A percentile compares a stretch with the other conserved stretches of the same genome.
Conservation (phyloP, 1,140 invertebrate genomes). For the Latrodectus geometricus region DNA sequence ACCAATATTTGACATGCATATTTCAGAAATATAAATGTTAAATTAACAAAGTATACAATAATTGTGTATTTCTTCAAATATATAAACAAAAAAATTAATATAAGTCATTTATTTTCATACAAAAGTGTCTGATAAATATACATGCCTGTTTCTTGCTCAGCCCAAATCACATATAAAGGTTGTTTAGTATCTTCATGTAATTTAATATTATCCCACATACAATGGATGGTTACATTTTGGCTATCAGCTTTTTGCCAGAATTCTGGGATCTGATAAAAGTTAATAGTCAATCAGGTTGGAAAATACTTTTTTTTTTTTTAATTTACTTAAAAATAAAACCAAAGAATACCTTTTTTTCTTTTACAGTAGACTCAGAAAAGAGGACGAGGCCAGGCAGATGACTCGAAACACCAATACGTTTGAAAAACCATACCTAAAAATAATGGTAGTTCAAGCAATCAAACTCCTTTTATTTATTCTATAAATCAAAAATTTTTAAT, state of each 20-base stretch:
- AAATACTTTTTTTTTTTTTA: not conserved
- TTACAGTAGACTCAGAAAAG: constrained; percentile 67
- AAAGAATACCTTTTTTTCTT: constrained; percentile 50
- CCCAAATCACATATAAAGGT: constrained; percentile 82
- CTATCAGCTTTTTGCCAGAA: constrained; percentile 67
- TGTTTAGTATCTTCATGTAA: constrained; percentile 79
- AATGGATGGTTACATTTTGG: constrained; percentile 73
- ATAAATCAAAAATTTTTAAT: not conserved
- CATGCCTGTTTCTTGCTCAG: constrained; percentile 29
- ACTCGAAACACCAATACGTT: constrained; percentile 87
- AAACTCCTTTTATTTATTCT: not conserved
- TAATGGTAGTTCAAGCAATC: not conserved
- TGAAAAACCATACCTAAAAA: constrained; percentile 86
- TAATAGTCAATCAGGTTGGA: not conserved
- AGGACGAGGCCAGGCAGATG: constrained; percentile 87
- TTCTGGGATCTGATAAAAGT: constrained; percentile 35
- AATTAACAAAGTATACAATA: too few species aligned
- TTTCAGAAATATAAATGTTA: too few species aligned
- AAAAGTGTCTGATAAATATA: not conserved
- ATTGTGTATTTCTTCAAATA: too few species aligned
- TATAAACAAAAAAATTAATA: too few species aligned
- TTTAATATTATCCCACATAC: constrained; percentile 81
- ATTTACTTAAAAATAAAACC: not conserved
- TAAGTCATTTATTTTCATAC: too few species aligned
- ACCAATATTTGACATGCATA: too few species aligned